A percentile compares a stretch with the other conserved stretches of the same genome.
Evolutionary conservation across 2,888 invertebrate species (phyloP).

Genomic region (Odontomyia ornata): DNA sequence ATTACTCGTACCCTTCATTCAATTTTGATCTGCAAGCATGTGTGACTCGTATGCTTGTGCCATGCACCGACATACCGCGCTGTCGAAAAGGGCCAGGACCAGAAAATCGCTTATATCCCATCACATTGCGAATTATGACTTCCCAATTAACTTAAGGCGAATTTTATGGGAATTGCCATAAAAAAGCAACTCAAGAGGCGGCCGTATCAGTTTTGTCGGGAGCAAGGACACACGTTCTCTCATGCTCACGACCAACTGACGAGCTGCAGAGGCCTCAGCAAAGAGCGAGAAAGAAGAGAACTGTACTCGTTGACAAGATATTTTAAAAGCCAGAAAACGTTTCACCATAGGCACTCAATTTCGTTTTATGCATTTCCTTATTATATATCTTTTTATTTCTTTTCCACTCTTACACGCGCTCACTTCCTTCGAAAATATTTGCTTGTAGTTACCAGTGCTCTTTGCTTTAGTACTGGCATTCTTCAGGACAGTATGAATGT

Average conservation of each 20-base stretch:
- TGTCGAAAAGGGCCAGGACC: background rate
- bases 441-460: conserved; percentile 14
- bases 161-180: conserved; percentile 47
- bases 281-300: background rate
- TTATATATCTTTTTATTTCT: conserved; percentile 27
- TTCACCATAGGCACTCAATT: conserved; percentile 47
- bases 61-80: background rate
- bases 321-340: conserved; percentile 33
- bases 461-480: background rate
- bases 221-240: no score
- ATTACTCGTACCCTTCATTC: conserved; percentile 10
- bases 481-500: background rate
- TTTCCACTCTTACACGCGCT: background rate
- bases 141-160: conserved; percentile 49
- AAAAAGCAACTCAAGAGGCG: conserved; percentile 37
- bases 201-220: background rate
- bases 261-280: background rate
- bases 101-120: conserved; percentile 30
- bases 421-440: conserved; percentile 27
- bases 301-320: background rate
- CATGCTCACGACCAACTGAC: background rate
- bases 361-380: conserved; percentile 44
- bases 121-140: conserved; percentile 45
- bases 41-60: no score
- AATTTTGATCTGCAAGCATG: background rate